Percentiles rank a stretch among this genome's conserved stretches.
These are phyloP conservation scores for Brachyptera risi DNA, from an alignment of 2,888 invertebrate species.

Conservation along the genomic window DNA sequence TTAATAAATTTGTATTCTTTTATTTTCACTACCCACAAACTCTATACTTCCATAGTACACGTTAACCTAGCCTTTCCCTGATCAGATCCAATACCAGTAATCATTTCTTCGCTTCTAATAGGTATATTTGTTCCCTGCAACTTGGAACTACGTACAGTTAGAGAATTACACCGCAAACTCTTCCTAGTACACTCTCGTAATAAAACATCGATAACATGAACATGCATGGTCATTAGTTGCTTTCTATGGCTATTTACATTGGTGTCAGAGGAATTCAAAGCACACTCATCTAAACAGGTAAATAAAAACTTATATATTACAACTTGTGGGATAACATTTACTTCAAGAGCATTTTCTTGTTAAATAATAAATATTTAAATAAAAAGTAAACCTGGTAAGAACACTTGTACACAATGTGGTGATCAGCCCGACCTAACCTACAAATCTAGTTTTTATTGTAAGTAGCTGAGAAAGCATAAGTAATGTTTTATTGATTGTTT, in stretches of 20 bases:
- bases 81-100: neutral
- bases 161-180: neutral
- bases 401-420: no score
- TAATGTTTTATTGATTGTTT: no score
- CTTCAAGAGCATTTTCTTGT: no score
- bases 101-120: neutral
- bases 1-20: neutral
- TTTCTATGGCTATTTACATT: neutral
- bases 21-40: neutral
- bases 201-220: neutral
- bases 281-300: neutral
- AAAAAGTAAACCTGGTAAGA: no score
- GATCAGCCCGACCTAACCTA: no score
- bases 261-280: neutral
- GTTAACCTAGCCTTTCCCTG: neutral
- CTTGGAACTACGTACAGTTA: neutral
- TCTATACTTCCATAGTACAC: no score
- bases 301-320: no score
- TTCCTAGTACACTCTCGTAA: neutral
- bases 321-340: no score
- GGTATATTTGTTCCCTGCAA: constrained; percentile 2
- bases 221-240: neutral
- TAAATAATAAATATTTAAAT: no score
- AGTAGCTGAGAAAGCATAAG: no score
- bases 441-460: no score